phyloP scores from a whole-genome alignment of 1,140 invertebrate species.

The Rhopalosiphum padi region DNA sequence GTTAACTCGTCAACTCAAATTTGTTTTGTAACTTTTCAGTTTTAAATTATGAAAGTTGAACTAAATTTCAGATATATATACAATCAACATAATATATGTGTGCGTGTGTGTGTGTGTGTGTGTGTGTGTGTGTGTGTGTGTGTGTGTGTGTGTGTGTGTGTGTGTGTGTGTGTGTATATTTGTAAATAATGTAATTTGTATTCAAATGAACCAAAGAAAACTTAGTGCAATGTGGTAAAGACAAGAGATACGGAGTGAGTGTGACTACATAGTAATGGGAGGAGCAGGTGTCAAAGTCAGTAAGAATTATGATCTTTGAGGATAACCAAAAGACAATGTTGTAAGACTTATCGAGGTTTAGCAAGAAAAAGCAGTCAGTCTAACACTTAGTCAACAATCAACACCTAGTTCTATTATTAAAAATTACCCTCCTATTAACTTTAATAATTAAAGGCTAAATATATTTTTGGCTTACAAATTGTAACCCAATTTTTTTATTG shows the following conservation, averaged over 20 bases:
- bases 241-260: not conserved
- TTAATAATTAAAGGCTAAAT: too few relatives aligned
- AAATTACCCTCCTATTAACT: not conserved
- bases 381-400: not conserved
- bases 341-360: not conserved
- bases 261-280: not conserved
- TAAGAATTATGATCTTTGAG: not conserved
- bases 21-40: not conserved
- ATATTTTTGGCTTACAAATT: not conserved
- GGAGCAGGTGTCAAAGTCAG: not conserved
- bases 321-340: not conserved
- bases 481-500: not conserved
- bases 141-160: not conserved
- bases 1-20: not conserved
- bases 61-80: not conserved
- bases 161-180: not conserved
- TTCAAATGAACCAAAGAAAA: slow-evolving; percentile 11
- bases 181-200: slow-evolving; percentile 2
- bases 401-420: not conserved
- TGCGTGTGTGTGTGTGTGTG: not conserved
- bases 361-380: not conserved
- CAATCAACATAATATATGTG: not conserved
- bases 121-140: not conserved
- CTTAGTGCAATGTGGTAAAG: not conserved
- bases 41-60: not conserved